These are phyloP conservation scores for Sardinella longiceps DNA, from an alignment of 2,797 vertebrate genomes.

Conservation along the genomic window DNA sequence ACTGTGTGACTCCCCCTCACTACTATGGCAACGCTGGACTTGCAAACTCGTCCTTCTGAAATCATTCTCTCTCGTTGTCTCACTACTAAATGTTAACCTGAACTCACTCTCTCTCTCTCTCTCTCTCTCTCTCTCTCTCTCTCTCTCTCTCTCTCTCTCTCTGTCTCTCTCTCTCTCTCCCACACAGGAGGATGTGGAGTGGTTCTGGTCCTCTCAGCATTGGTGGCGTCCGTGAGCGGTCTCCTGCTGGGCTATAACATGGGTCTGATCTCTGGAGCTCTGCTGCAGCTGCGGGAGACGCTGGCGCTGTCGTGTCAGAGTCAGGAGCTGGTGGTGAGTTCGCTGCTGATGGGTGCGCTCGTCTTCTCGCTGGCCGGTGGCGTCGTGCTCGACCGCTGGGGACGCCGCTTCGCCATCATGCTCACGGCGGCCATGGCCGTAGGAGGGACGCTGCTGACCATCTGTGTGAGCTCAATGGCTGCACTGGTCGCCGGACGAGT, in stretches of 20 bases:
- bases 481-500: constrained; percentile 81
- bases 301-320: constrained; percentile 85
- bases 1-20: no score
- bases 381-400: constrained; percentile 86
- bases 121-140: constrained; percentile 22
- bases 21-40: no score
- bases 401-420: constrained; percentile 85
- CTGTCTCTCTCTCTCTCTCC: constrained; percentile 5
- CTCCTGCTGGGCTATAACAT: constrained; percentile 93
- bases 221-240: constrained; percentile 87
- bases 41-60: no score
- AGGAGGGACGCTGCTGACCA: constrained; percentile 78
- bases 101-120: neutral
- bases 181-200: constrained; percentile 80
- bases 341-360: constrained; percentile 88
- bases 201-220: constrained; percentile 82
- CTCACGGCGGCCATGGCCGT: constrained; percentile 82
- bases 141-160: no score
- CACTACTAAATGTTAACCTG: no score
- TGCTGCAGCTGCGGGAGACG: constrained; percentile 85
- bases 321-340: constrained; percentile 91
- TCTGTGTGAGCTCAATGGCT: constrained; percentile 76
- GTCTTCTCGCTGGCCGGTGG: constrained; percentile 86
- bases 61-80: no score
- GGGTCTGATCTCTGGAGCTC: constrained; percentile 90